A percentile compares a stretch with the other conserved stretches of the same genome.
Evolutionary conservation across 1,140 invertebrate genomes (phyloP).

Genomic region (Chironomus tepperi): DNA sequence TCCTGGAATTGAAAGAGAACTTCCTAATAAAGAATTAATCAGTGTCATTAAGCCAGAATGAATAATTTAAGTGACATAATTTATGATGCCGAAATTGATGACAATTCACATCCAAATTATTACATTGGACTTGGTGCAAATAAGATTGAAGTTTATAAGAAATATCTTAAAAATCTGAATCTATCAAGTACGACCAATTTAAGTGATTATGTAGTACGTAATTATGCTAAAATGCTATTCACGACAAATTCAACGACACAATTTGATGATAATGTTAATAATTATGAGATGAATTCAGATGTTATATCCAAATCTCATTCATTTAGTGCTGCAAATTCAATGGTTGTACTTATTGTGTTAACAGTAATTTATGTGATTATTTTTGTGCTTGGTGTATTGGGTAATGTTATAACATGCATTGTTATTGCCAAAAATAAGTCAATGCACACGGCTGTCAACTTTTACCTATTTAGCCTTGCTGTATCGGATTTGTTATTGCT

Average conservation of each 20-base stretch:
- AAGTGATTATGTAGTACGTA: background rate
- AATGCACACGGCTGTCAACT: conserved; percentile 89
- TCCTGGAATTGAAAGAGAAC: background rate
- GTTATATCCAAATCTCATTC: background rate
- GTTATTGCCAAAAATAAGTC: conserved; percentile 83
- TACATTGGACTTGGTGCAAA: background rate
- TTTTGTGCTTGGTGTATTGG: conserved; percentile 76
- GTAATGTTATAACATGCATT: conserved; percentile 86
- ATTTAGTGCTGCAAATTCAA: background rate
- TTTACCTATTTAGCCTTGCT: conserved; percentile 88
- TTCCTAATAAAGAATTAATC: background rate
- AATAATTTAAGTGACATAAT: background rate
- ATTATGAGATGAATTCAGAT: background rate
- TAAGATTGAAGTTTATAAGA: background rate
- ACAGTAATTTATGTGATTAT: conserved; percentile 75
- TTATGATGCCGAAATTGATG: background rate
- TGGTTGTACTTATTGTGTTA: conserved; percentile 54
- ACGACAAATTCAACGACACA: background rate
- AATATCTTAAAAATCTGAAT: background rate
- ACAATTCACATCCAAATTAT: background rate
- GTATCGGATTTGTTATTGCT: conserved; percentile 86
- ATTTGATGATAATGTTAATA: background rate
- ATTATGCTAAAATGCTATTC: background rate
- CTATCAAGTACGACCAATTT: background rate
- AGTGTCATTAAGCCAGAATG: background rate